Percentiles rank a stretch among this genome's conserved stretches.
Conservation (phyloP, 2,113 vertebrate species). For the Bubalus kerabau region DNA sequence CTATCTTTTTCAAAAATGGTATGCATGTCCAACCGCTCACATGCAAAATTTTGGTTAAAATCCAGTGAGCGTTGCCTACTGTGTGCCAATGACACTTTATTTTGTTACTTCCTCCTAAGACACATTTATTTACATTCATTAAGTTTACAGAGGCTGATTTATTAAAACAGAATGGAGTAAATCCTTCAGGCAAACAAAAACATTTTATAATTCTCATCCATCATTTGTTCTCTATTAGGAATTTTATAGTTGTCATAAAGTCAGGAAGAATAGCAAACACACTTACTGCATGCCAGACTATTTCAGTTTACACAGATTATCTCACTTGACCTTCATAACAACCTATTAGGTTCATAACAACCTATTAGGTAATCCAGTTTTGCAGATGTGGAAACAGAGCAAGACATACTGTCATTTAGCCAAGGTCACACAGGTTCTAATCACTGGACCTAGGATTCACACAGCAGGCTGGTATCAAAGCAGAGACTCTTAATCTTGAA, state of each 20-base stretch:
- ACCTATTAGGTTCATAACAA: background rate
- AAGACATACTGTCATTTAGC: background rate
- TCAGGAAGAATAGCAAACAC: background rate
- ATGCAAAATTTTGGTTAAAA: constrained; percentile 19
- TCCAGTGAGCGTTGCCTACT: background rate
- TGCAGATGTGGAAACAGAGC: background rate
- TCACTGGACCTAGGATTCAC: background rate
- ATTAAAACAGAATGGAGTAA: constrained; percentile 40
- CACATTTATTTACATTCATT: constrained; percentile 46
- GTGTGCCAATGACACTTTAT: background rate
- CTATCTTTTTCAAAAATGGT: background rate
- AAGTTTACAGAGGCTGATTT: constrained; percentile 24
- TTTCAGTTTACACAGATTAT: background rate
- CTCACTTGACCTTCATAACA: constrained; percentile 1
- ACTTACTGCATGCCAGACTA: background rate
- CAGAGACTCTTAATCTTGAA: background rate
- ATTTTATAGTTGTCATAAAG: constrained; percentile 41
- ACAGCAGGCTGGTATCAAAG: background rate
- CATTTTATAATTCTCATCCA: constrained; percentile 49
- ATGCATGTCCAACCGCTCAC: background rate
- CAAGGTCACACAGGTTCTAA: background rate
- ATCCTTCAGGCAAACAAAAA: constrained; percentile 48
- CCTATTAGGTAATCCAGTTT: background rate
- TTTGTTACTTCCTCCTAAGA: background rate
- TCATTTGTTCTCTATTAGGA: constrained; percentile 39